These are phyloP conservation scores for Clamator glandarius DNA, from an alignment of 2,797 vertebrate species.

Conservation along the genomic window DNA sequence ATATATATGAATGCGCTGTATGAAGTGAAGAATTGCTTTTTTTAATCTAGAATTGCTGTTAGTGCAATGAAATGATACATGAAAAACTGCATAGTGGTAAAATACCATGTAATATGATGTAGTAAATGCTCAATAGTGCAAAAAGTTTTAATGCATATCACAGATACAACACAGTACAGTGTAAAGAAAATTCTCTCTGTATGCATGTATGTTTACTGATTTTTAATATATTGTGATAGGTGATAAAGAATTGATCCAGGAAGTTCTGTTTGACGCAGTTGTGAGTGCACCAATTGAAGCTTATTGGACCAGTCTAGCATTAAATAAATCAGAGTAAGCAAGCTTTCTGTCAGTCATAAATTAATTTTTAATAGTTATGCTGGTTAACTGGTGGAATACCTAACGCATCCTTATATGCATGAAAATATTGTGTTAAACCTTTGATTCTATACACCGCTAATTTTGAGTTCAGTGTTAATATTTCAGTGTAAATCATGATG, in stretches of 20 bases:
- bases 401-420: background rate
- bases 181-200: background rate
- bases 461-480: background rate
- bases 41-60: background rate
- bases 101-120: background rate
- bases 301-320: slow-evolving; percentile 95
- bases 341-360: background rate
- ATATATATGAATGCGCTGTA: background rate
- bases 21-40: background rate
- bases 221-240: slow-evolving; percentile 75
- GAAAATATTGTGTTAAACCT: background rate
- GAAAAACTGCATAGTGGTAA: background rate
- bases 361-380: background rate
- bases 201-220: background rate
- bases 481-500: background rate
- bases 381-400: background rate
- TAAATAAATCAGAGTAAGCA: slow-evolving; percentile 96
- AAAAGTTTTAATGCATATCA: background rate
- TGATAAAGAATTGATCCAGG: slow-evolving; percentile 93
- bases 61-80: background rate
- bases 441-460: background rate
- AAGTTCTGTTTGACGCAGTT: slow-evolving; percentile 95
- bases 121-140: background rate
- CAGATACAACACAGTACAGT: background rate
- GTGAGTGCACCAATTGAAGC: slow-evolving; percentile 95